These are phyloP conservation scores for Dermolepida albohirtum DNA, from an alignment of 2,888 invertebrate species.

Conservation along the genomic window DNA sequence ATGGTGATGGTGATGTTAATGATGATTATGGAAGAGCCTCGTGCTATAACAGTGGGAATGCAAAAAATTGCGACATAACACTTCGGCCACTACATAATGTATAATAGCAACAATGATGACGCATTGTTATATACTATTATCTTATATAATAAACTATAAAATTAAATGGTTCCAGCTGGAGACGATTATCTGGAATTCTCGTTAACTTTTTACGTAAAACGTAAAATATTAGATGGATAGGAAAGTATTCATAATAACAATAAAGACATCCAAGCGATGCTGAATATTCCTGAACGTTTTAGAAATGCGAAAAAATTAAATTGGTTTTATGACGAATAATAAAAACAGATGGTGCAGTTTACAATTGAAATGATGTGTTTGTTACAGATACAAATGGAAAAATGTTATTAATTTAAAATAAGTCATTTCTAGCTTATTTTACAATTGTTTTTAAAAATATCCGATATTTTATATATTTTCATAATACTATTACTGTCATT, in stretches of 20 bases:
- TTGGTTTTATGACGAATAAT: conserved; percentile 17
- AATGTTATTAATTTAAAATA: no score
- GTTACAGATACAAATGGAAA: no score
- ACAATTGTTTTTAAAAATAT: no score
- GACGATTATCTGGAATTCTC: conserved; percentile 34
- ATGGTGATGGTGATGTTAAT: neutral
- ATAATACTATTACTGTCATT: no score
- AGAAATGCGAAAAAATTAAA: conserved; percentile 36
- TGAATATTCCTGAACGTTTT: neutral
- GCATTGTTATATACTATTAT: conserved; percentile 39
- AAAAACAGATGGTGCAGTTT: no score
- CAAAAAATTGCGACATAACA: conserved; percentile 25
- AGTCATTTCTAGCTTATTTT: no score
- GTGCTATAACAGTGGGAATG: conserved; percentile 5
- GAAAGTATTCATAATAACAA: conserved; percentile 14
- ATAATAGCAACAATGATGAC: conserved; percentile 6
- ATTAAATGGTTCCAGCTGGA: conserved; percentile 39
- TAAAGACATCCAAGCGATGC: conserved; percentile 32
- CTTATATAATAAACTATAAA: conserved; percentile 43
- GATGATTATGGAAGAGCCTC: neutral
- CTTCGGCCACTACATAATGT: neutral
- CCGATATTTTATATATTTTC: no score
- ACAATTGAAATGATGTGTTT: no score
- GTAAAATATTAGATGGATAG: conserved; percentile 2
- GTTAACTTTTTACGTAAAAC: conserved; percentile 39